Percentiles rank a stretch among this genome's conserved stretches.
phyloP scores from a whole-genome alignment of 2,888 invertebrate species.

The Drosophila mettleri region DNA sequence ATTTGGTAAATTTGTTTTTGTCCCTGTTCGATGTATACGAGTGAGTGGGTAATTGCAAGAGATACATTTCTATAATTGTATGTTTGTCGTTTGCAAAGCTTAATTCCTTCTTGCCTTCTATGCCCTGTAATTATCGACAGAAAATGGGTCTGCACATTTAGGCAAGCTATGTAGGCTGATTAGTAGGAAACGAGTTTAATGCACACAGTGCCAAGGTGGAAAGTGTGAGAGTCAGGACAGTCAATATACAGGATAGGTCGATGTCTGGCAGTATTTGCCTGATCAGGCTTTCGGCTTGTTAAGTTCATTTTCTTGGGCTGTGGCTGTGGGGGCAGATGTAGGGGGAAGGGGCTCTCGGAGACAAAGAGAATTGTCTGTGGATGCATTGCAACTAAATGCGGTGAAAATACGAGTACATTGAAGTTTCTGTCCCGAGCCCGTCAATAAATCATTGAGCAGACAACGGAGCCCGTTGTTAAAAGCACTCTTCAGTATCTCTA shows the following conservation, averaged over 20 bases:
- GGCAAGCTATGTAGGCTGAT: neutral
- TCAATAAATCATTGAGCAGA: conserved; percentile 77
- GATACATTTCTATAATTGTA: neutral
- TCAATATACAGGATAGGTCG: neutral
- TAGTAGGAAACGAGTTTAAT: neutral
- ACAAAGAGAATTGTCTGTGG: conserved; percentile 26
- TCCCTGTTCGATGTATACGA: neutral
- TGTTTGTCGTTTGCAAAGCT: neutral
- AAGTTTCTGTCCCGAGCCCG: conserved; percentile 58
- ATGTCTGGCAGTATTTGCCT: conserved; percentile 1
- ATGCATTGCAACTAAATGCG: conserved; percentile 65
- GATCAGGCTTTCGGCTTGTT: neutral
- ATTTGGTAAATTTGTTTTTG: conserved; percentile 5
- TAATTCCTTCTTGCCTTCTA: neutral
- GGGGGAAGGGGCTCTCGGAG: conserved; percentile 1
- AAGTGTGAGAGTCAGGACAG: neutral
- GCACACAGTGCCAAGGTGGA: neutral
- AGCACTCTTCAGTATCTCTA: conserved; percentile 55
- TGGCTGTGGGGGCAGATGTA: neutral
- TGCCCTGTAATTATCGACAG: neutral
- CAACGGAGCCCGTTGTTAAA: conserved; percentile 70
- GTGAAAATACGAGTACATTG: conserved; percentile 55
- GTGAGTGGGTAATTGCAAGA: neutral
- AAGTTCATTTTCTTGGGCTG: conserved; percentile 16
- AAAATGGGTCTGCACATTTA: neutral